Base-by-base conservation (phyloP, 2,113 vertebrate species). In the Elgaria multicarinata region DNA sequence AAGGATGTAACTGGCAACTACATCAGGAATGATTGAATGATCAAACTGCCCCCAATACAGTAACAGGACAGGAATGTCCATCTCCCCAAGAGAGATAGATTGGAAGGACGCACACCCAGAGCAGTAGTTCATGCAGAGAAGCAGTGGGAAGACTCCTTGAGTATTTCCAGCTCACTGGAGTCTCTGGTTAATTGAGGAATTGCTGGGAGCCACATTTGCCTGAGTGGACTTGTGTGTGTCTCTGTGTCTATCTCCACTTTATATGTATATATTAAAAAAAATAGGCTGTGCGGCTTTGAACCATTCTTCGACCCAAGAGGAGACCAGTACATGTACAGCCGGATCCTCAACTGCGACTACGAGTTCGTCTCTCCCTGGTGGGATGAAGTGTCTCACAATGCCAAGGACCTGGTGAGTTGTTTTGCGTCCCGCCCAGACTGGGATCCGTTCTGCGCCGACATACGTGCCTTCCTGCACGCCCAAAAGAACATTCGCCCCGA, bases 201-300 rank as follows among this genome's bases (percentile, higher is more conserved):
- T 14, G n/a, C 55, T 24, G 14, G 4, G 2, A 12, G 5, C 36
- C n/a, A 39, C 2, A 9, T 39, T 8, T 5, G 6, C 36, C 72
- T 53, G 46, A 10, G 4, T 46, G 39, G 3, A 26, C 31, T 5
- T 26, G 24, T 39, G n/a, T 2, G 6, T 53, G 50, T 62, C 58
- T 62, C 18, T 62, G 58, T 20, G 36, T 44, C 46, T 44, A 62
- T 66, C 12, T 18, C 26, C 3, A 16, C 66, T 46, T 55, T 67
- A n/a, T n/a, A n/a, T n/a, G n/a, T n/a, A n/a, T n/a, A n/a, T n/a
- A n/a, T n/a, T n/a, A n/a, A n/a, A n/a, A n/a, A n/a, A n/a, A n/a
- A n/a, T 0, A 98, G 98, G 87, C 97, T 98, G 75, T 98, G 98
- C 4, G 98, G 98, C 20, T 99, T 98, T n/a, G 98, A 99, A 94